Evolutionary conservation across 1,140 invertebrate species (phyloP).

Genomic region (Lycorma delicatula): DNA sequence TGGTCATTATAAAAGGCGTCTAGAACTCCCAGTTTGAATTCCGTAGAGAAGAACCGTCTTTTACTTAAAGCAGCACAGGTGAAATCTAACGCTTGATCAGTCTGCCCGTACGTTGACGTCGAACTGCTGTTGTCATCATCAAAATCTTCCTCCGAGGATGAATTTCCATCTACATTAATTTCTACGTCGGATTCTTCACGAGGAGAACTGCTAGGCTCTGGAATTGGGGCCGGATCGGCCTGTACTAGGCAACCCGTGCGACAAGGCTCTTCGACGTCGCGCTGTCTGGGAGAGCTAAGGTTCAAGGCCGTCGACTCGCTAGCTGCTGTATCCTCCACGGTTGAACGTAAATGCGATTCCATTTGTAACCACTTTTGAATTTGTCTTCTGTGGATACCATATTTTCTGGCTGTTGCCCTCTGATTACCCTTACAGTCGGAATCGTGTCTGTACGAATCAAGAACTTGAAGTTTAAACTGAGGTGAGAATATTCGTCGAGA

Average conservation of each 20-base stretch:
- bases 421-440: constrained; percentile 77
- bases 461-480: constrained; percentile 70
- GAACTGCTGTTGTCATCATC: constrained; percentile 23
- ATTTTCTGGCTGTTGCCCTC: constrained; percentile 74
- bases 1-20: constrained; percentile 44
- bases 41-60: constrained; percentile 43
- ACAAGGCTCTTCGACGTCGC: constrained; percentile 35
- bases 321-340: constrained; percentile 20
- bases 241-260: constrained; percentile 29
- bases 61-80: constrained; percentile 33
- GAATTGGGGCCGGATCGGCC: constrained; percentile 28
- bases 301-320: constrained; percentile 39
- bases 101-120: constrained; percentile 14
- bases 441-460: constrained; percentile 74
- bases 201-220: constrained; percentile 17
- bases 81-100: constrained; percentile 29
- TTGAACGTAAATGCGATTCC: constrained; percentile 58
- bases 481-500: constrained; percentile 74
- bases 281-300: constrained; percentile 42
- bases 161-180: constrained; percentile 23
- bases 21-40: constrained; percentile 45
- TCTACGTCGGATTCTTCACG: constrained; percentile 19
- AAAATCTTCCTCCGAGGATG: constrained; percentile 21
- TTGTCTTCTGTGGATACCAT: constrained; percentile 73
- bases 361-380: constrained; percentile 85